Evolutionary conservation across 2,888 invertebrate genomes (phyloP), one percentile per base, ranked within the genome.

Genomic region (Eremobia ochroleuca): DNA sequence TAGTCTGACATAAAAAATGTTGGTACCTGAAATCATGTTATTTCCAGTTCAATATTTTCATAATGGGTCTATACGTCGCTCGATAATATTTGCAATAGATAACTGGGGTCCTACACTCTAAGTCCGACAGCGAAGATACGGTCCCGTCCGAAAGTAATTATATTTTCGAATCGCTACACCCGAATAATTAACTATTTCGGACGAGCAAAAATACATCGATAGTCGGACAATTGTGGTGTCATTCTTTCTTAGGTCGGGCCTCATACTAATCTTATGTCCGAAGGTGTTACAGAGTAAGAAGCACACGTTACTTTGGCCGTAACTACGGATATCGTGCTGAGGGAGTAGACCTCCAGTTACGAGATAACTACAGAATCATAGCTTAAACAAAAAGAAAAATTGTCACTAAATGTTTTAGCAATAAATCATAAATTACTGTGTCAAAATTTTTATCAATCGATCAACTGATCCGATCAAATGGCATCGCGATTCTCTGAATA

Each of bases 401-500:
- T 25, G 15, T 18, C 58, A 9, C 65, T 46, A 71, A 82, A 76
- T 71, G 61, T 78, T 76, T 70, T 15, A 78, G 31, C 65, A 79
- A 83, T 78, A 86, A 88, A 88, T 80, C 81, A 79, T 76, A 80
- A 76, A 82, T 78, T 75, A 77, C 62, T 68, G 34, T 67, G 78
- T 76, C 73, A 65, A 73, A 28, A 28, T 62, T 79, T 77, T 65
- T 82, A 80, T 88, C 74, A 73, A 75, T 70, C 75, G 79, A 87
- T 85, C 77, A 78, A 76, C 76, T 65, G 61, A 76, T 79, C 77
- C 64, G 76, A 85, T 85, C 79, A 81, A 87, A 83, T 76, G 61
- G 77, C 71, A 68, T 77, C 66, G 88, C 88, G 71, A 88, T 85
- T 82, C 73, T 82, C 49, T 73, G 70, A 82, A 85, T 73, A 78